Evolutionary conservation across 35 echinoderm and acorn worm species (phyloP).

Genomic region (Lytechinus variegatus): DNA sequence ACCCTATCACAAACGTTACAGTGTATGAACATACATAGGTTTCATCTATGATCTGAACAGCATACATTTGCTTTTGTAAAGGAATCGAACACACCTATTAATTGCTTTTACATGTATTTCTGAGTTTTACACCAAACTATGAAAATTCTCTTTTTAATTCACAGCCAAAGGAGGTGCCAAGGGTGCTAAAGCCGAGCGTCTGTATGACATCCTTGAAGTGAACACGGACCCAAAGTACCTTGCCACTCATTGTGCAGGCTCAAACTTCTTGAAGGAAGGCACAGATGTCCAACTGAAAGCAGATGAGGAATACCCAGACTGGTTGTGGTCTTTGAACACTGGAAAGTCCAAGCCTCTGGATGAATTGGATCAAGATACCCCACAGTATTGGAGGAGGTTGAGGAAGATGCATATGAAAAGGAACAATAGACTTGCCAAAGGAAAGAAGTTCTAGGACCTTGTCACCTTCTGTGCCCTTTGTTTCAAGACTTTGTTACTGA

Average conservation of each 20-base stretch:
- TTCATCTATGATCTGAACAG: no score
- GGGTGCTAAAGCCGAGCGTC: constrained; percentile 32
- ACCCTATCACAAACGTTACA: no score
- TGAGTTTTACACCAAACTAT: no score
- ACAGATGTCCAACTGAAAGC: constrained; percentile 76
- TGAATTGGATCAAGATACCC: constrained; percentile 74
- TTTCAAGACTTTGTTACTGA: background rate
- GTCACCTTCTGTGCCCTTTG: background rate
- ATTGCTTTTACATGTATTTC: no score
- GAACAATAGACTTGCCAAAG: constrained; percentile 83
- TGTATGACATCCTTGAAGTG: constrained; percentile 72
- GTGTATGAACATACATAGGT: no score
- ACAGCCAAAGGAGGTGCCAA: constrained; percentile 58
- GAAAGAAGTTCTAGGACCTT: constrained; percentile 67
- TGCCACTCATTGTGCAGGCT: constrained; percentile 79
- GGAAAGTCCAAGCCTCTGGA: constrained; percentile 75
- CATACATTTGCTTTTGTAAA: no score
- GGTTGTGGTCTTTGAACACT: constrained; percentile 91
- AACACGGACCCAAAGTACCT: constrained; percentile 88
- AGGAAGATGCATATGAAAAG: constrained; percentile 88
- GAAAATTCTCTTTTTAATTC: background rate
- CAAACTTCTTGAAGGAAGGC: constrained; percentile 83
- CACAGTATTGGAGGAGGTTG: constrained; percentile 87
- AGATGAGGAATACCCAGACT: constrained; percentile 94
- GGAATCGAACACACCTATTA: no score